A percentile compares a stretch with the other conserved stretches of the same genome.
These are phyloP conservation scores for Poeciliopsis gracilis DNA, from an alignment of 2,797 vertebrate genomes.

Conservation along the genomic window DNA sequence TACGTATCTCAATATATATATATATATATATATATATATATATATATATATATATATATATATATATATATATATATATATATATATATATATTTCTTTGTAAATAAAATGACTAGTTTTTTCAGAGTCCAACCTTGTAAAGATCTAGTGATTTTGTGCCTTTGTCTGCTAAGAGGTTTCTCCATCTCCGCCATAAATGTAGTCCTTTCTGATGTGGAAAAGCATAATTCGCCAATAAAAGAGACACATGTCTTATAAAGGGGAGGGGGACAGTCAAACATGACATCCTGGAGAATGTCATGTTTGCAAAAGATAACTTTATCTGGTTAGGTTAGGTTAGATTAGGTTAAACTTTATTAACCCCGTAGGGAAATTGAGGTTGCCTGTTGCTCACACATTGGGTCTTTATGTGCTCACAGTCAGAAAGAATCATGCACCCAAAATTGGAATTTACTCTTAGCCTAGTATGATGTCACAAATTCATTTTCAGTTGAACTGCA, in stretches of 20 bases:
- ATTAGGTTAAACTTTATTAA: too few relatives aligned
- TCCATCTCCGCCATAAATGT: neutral
- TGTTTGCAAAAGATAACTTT: neutral
- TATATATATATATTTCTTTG: conserved; percentile 1
- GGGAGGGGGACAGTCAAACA: neutral
- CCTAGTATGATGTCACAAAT: neutral
- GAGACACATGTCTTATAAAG: neutral
- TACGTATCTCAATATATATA: neutral
- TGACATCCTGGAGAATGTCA: neutral
- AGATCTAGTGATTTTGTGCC: neutral
- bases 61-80: too few relatives aligned
- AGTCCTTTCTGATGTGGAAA: neutral
- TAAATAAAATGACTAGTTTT: conserved; percentile 27
- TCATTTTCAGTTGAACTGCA: neutral
- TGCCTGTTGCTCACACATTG: too few relatives aligned
- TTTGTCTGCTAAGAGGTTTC: neutral
- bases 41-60: neutral
- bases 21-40: too few relatives aligned
- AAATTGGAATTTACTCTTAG: neutral
- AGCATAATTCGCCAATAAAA: neutral
- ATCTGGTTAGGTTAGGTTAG: neutral
- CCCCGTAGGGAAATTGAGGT: too few relatives aligned
- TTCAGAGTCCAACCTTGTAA: conserved; percentile 7
- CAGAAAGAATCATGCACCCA: neutral
- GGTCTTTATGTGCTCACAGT: neutral